Evolutionary conservation across 2,113 vertebrate species (phyloP).

Genomic region (Micronisus gabar): DNA sequence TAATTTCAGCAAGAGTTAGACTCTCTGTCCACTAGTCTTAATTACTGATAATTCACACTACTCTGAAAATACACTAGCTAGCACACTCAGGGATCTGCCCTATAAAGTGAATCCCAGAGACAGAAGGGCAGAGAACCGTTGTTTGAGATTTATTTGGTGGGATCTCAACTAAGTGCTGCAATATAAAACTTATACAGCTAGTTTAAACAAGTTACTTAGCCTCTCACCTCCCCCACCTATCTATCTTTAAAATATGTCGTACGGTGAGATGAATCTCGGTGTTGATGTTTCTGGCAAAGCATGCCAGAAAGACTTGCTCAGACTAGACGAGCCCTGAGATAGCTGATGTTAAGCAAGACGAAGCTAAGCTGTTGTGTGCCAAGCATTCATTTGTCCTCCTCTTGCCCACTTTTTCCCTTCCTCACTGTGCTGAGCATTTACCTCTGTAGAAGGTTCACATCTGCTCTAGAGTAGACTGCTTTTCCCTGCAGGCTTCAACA

Average conservation of each 20-base stretch:
- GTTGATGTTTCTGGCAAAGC: background rate
- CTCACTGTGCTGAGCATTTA: background rate
- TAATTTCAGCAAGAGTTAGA: background rate
- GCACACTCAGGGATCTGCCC: background rate
- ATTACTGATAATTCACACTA: background rate
- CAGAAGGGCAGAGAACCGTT: background rate
- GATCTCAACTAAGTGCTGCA: background rate
- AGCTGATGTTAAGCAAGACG: background rate
- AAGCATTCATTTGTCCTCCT: background rate
- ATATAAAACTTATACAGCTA: background rate
- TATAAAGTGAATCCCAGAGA: background rate
- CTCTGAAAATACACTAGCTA: fast-evolving
- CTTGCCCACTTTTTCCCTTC: background rate
- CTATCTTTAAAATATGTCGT: background rate
- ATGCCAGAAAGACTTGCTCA: background rate
- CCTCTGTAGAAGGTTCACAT: background rate
- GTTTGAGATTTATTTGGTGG: background rate
- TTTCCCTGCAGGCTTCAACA: background rate
- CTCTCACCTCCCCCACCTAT: background rate
- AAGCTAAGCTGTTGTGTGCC: background rate
- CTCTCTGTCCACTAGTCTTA: background rate
- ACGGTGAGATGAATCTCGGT: background rate
- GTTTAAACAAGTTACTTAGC: background rate
- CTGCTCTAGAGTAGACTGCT: background rate
- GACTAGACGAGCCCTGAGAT: background rate